Base-by-base conservation (phyloP, 1,140 invertebrate genomes). In the Theocolax elegans region DNA sequence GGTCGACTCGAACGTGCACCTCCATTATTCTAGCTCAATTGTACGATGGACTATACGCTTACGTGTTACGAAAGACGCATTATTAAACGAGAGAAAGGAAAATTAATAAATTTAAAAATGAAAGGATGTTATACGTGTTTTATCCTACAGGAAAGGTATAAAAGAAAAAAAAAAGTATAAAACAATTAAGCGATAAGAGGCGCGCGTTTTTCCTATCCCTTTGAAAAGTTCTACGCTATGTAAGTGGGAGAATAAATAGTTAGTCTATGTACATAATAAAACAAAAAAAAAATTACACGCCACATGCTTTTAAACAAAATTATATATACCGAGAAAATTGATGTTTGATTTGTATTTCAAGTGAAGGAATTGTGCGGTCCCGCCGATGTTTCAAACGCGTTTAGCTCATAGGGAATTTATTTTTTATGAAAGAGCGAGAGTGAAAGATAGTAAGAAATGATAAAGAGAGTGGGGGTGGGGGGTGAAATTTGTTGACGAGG, bases 341-440 rank as follows among this genome's bases (percentile, higher is more conserved):
- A 40, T 3, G 48, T n/a, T n/a, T n/a, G n/a, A n/a, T n/a, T n/a
- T n/a, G n/a, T n/a, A n/a, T n/a, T n/a, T n/a, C n/a, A n/a, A n/a
- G n/a, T n/a, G n/a, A n/a, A 17, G 2, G 29, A 23, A 19, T 15
- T 31, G 25, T 51, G 13, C 4, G 23, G n/a, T 51, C 8, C 8
- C 21, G 48, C 63, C 15, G 49, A 1, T 40, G 10, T 56, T 46
- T 31, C 8, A 59, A 59, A 23, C 46, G 29, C 42, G 40, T 60
- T 51, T 77, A 78, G 79, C 75, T 79, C 60, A 81, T 83, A 83
- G 79, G 78, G 71, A 80, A 79, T 82, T 84, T 85, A 85, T 85
- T 85, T 85, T 85, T 85, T 84, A 84, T 80, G 82, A 81, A 67
- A 73, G 74, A 56, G 62, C 31, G 58, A 48, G 51, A 67, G 59